Percentiles rank a stretch among this genome's conserved stretches.
These are phyloP conservation scores for Ectobius pallidus DNA, from an alignment of 2,888 invertebrate genomes.

Conservation along the genomic window DNA sequence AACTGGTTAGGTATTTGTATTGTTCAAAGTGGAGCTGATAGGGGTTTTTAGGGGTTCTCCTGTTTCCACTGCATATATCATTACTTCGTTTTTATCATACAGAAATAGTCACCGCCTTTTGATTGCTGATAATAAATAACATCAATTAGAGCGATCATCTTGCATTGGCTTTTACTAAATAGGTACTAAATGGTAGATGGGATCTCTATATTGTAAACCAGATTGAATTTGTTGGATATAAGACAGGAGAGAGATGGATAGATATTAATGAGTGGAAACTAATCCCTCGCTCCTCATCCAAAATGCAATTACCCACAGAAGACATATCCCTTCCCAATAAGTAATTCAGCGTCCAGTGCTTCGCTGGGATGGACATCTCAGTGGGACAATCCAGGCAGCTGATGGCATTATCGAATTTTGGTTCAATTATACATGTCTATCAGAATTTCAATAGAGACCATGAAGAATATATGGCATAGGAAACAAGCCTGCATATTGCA, in stretches of 20 bases:
- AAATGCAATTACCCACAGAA: not conserved
- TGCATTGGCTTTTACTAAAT: too few relatives aligned
- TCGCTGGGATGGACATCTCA: not conserved
- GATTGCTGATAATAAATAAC: too few relatives aligned
- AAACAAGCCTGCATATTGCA: not conserved
- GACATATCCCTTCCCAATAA: not conserved
- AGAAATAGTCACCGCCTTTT: too few relatives aligned
- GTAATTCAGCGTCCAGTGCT: slow-evolving; percentile 10
- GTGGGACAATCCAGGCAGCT: not conserved
- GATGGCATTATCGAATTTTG: slow-evolving; percentile 2
- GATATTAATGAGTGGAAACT: not conserved
- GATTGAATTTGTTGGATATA: too few relatives aligned
- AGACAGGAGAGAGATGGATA: not conserved
- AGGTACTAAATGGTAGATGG: too few relatives aligned
- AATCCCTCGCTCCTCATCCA: not conserved
- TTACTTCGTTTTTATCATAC: too few relatives aligned
- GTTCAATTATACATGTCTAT: not conserved
- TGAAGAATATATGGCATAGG: not conserved
- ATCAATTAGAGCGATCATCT: too few relatives aligned
- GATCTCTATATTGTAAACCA: too few relatives aligned
- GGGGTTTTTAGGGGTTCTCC: too few relatives aligned
- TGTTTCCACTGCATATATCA: too few relatives aligned
- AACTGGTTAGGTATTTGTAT: too few relatives aligned
- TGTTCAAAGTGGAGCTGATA: too few relatives aligned
- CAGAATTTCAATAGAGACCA: not conserved